Evolutionary conservation across 2,797 vertebrate genomes (phyloP).

Genomic region (Peromyscus eremicus): DNA sequence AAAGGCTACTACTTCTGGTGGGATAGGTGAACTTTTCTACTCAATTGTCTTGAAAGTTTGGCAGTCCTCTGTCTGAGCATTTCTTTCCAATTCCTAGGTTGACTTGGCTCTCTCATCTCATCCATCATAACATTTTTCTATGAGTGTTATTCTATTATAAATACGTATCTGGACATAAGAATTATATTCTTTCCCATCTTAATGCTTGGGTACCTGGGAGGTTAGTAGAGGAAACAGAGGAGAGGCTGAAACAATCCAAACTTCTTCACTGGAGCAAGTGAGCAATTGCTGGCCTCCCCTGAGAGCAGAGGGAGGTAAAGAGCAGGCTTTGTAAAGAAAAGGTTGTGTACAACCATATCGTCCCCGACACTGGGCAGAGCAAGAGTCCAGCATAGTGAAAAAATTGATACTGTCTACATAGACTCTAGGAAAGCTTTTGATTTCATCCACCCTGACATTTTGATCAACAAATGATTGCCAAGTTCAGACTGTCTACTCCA

Average conservation of each 20-base stretch:
- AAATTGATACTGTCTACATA: not conserved
- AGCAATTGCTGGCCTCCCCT: not conserved
- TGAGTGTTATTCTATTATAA: not conserved
- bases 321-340: constrained; percentile 24
- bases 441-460: constrained; percentile 2
- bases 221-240: not conserved
- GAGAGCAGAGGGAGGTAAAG: not conserved
- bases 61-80: not conserved
- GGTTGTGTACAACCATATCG: constrained; percentile 23
- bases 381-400: not conserved
- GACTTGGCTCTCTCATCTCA: not conserved
- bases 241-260: not conserved
- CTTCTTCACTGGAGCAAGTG: not conserved
- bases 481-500: constrained; percentile 30
- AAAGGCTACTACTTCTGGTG: not conserved
- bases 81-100: not conserved
- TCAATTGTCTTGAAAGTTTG: not conserved
- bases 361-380: not conserved
- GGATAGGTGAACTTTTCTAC: not conserved
- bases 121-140: not conserved
- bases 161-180: not conserved
- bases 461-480: not conserved
- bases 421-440: constrained; percentile 40
- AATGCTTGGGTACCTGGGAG: not conserved
- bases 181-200: not conserved